Base-by-base conservation (phyloP, 2,797 vertebrate species). In the Coendou prehensilis region DNA sequence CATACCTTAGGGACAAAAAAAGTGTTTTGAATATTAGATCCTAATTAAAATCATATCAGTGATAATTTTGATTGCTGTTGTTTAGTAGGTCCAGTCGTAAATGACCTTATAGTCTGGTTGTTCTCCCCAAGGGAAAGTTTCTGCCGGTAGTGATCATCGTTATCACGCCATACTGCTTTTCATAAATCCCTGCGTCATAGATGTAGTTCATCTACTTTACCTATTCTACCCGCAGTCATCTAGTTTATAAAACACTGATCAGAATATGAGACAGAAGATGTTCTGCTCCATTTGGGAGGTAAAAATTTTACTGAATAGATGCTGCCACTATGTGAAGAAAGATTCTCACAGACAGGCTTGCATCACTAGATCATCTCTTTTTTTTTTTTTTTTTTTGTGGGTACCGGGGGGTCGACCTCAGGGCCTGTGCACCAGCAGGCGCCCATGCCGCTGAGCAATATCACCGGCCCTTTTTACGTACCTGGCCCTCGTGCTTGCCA, bases 181-280 rank as follows among this genome's bases (percentile, higher is more conserved):
- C 89, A 71, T 98, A 96, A 96, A 97, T 96, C 97, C 80, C 28
- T 97, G 37, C 50, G 54, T 56, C 78, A 23, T 90, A 67, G 86
- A 94, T 22, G 73, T 93, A 92, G 93, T 94, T 69, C 56, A 69
- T 93, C 30, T 85, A 92, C 71, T 95, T 87, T 88, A 88, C 98
- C 89, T 52, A 64, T 95, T 86, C 91, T 37, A 91, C 81, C 96
- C 97, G 93, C 88, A 97, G 89, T 84, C 91, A 75, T 76, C 54
- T 50, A 75, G 17, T 92, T 98, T 98, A 97, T 97, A 87, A 97
- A 98, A 97, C 92, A 91, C 76, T 73, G 76, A 76, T 97, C 93
- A 97, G 89, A 97, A 79, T 89, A 94, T 73, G 91, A 94, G 89
- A 69, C 33, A 45, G 54, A 76, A 94, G 89, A 79, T 85, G 85